A percentile compares a stretch with the other conserved stretches of the same genome.
These are phyloP conservation scores for Cricetomys ansorgei DNA, from an alignment of 2,113 vertebrate genomes.

Conservation along the genomic window DNA sequence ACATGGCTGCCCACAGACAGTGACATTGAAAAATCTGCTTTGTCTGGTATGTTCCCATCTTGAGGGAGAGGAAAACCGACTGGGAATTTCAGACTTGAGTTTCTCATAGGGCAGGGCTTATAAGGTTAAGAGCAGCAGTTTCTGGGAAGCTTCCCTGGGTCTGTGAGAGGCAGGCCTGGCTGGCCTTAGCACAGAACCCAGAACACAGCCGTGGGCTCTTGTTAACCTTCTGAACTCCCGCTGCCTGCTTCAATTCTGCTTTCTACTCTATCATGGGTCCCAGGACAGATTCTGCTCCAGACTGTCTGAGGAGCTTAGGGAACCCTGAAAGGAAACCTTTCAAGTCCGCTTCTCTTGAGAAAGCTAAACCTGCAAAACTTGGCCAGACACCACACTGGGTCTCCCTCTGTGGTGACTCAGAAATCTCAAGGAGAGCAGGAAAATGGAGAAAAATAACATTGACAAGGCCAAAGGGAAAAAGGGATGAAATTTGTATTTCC, in stretches of 20 bases:
- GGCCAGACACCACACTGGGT: constrained; percentile 60
- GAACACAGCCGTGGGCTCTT: constrained; percentile 50
- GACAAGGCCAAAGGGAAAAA: constrained; percentile 4
- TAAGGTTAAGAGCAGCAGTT: not conserved
- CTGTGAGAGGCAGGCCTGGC: not conserved
- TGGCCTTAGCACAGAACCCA: not conserved
- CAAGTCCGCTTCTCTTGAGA: constrained; percentile 72
- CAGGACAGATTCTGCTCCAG: constrained; percentile 65
- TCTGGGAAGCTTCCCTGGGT: not conserved
- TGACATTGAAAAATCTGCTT: constrained; percentile 23
- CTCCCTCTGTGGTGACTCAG: constrained; percentile 67
- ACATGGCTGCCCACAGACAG: not conserved
- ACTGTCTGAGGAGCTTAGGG: constrained; percentile 66
- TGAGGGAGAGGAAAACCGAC: not conserved
- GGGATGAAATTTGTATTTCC: constrained; percentile 66
- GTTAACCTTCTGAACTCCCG: constrained; percentile 65
- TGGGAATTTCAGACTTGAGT: constrained; percentile 9
- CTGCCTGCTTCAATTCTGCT: constrained; percentile 52
- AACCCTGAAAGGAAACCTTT: constrained; percentile 78
- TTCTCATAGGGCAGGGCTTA: constrained; percentile 9
- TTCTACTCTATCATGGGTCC: constrained; percentile 66
- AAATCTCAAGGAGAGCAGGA: constrained; percentile 65
- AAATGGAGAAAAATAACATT: constrained; percentile 20
- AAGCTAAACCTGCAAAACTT: constrained; percentile 69
- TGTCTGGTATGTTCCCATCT: constrained; percentile 42